Evolutionary conservation across 2,888 invertebrate genomes (phyloP), one percentile per base, ranked within the genome.

Genomic region (Ochlodes sylvanus): DNA sequence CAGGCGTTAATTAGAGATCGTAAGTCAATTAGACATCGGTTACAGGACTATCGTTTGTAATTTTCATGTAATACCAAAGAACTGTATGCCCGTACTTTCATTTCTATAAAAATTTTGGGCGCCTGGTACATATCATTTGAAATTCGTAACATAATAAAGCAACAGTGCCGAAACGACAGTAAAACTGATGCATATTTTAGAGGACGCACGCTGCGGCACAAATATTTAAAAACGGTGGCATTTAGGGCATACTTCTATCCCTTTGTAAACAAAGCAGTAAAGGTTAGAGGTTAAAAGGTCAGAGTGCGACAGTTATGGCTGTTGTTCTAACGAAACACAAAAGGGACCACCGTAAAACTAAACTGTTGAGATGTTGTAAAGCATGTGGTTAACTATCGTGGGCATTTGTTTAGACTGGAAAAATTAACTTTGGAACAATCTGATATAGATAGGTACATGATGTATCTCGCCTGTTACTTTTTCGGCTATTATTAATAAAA

Each of bases 241-340:
- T 38, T 67, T 21, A 56, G 32, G 55, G 19, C 54, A 67, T 62
- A 62, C 34, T 67, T 67, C 44, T 44, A 15, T 54, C 34, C 56
- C 60, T 67, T 55, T 44, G 44, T 62, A 68, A 68, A 68, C 62
- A 68, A 62, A 68, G 55, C 56, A 12, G 67, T 67, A 67, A 67
- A 67, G 61, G 61, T 47, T 44, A 56, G n/a, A 61, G 60, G 66
- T 66, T n/a, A 47, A 55, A 61, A 67, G 67, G 67, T 67, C 44
- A 55, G 55, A 54, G 61, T 1, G 57, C 34, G 67, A 67, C 44
- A 47, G 61, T 61, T 47, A 61, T 42, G 55, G 60, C 44, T 42
- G 34, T 42, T 67, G 34, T 44, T 55, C 54, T 61, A 61, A 60
- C 54, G 55, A 67, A 19, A 10, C 55, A 55, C 55, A 61, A 67